These are phyloP conservation scores for Chaetura pelagica DNA, from an alignment of 2,113 vertebrate genomes.

Conservation along the genomic window DNA sequence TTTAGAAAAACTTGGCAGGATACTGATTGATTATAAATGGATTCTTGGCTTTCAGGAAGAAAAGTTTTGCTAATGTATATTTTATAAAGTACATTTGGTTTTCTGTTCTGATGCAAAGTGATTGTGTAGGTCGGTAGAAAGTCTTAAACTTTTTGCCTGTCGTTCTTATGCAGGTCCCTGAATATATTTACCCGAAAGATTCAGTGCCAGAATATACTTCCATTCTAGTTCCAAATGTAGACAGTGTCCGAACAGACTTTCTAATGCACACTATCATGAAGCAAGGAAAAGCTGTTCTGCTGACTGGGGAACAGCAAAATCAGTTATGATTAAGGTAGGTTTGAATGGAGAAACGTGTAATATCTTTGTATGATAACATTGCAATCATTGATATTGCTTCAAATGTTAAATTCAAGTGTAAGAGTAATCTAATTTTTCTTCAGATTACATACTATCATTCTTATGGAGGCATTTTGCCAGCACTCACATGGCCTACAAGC, in stretches of 20 bases:
- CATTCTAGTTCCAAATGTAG: conserved; percentile 87
- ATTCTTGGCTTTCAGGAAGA: neutral
- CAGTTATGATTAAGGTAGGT: conserved; percentile 85
- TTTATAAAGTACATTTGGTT: neutral
- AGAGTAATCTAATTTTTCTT: neutral
- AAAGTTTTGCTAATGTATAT: neutral
- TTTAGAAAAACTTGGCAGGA: neutral
- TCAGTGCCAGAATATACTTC: conserved; percentile 82
- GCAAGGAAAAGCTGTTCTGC: conserved; percentile 84
- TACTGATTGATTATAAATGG: neutral
- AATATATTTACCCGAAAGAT: conserved; percentile 84
- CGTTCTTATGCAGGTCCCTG: conserved; percentile 77
- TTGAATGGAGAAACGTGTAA: neutral
- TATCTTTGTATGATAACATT: neutral
- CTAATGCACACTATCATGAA: conserved; percentile 82
- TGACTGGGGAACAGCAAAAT: conserved; percentile 88
- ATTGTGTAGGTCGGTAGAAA: neutral
- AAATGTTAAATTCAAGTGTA: neutral
- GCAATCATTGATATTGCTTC: neutral
- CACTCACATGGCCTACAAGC: neutral
- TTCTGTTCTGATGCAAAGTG: neutral
- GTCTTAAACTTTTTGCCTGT: neutral
- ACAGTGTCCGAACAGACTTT: conserved; percentile 84
- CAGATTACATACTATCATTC: neutral
- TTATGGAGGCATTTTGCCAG: neutral